phyloP scores from a whole-genome alignment of 2,888 invertebrate genomes.

The Pilophorus perplexus region DNA sequence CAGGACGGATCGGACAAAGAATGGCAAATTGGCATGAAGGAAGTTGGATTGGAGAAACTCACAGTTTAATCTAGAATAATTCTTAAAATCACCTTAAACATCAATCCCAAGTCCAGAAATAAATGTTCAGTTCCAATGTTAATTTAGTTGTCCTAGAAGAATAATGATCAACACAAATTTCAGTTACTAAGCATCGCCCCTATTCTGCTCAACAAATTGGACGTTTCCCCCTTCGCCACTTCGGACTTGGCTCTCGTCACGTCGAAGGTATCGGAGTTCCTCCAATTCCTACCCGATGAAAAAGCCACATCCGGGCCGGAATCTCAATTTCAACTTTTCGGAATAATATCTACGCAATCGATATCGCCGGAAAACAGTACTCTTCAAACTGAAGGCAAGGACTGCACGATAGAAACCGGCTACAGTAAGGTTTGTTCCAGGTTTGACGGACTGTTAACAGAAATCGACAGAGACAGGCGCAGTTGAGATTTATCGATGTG shows the following conservation, averaged over 20 bases:
- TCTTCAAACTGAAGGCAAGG: slow-evolving; percentile 59
- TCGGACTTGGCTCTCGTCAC: slow-evolving; percentile 37
- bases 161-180: background rate
- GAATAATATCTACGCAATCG: slow-evolving; percentile 63
- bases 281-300: slow-evolving; percentile 60
- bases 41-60: no score
- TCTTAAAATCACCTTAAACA: no score
- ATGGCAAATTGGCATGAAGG: no score
- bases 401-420: no score
- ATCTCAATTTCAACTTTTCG: slow-evolving; percentile 53
- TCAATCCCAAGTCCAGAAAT: background rate
- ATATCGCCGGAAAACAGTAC: slow-evolving; percentile 62
- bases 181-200: slow-evolving; percentile 61
- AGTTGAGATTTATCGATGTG: no score
- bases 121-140: no score
- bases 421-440: no score
- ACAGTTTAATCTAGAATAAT: no score
- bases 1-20: no score
- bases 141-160: no score
- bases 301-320: slow-evolving; percentile 50
- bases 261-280: slow-evolving; percentile 47
- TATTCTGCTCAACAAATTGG: slow-evolving; percentile 64
- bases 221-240: slow-evolving; percentile 59
- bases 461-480: no score
- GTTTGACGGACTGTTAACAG: no score